These are phyloP conservation scores for Heterocephalus glaber DNA, from an alignment of 2,113 vertebrate species.

Conservation along the genomic window DNA sequence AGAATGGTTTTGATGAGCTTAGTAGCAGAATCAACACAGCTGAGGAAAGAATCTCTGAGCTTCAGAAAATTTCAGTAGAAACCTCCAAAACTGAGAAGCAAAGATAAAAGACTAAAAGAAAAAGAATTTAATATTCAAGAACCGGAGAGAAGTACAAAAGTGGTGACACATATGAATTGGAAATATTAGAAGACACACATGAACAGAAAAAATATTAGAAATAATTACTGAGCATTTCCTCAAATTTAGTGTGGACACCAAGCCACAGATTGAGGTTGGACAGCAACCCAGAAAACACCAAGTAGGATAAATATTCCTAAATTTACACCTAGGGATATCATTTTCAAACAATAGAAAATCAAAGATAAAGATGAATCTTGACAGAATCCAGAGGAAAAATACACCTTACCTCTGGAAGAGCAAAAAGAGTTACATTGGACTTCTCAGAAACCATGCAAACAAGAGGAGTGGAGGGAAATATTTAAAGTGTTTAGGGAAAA, in stretches of 20 bases:
- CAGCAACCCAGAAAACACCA: neutral
- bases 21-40: neutral
- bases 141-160: neutral
- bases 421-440: neutral
- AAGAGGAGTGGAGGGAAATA: neutral
- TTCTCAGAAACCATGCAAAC: neutral
- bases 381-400: neutral
- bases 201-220: neutral
- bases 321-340: neutral
- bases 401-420: neutral
- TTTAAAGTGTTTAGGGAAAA: neutral
- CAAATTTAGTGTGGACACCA: neutral
- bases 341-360: neutral
- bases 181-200: neutral
- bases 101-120: neutral
- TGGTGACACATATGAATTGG: neutral
- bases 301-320: neutral
- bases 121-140: neutral
- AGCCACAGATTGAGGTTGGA: neutral
- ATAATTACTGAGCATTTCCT: neutral
- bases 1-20: neutral
- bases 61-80: neutral
- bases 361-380: neutral
- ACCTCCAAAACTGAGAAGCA: neutral
- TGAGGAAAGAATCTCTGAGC: neutral